A percentile compares a stretch with the other conserved stretches of the same genome.
Conservation (phyloP, 1,140 invertebrate species). For the Dendroctonus valens region DNA sequence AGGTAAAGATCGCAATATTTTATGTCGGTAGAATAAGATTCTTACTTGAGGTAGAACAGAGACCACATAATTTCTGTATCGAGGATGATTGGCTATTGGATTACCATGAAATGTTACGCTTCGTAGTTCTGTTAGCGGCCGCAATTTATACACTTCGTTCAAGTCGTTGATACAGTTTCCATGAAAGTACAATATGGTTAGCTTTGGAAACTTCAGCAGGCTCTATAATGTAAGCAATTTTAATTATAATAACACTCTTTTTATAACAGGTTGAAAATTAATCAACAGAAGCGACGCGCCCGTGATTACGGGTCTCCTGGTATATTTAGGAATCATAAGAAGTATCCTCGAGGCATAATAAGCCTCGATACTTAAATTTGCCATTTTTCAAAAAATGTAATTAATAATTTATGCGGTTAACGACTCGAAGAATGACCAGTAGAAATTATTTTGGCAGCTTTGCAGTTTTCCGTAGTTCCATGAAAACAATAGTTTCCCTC, state of each 20-base stretch:
- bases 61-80: conserved; percentile 53
- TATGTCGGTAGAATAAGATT: background rate
- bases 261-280: background rate
- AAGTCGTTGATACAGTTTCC: conserved; percentile 55
- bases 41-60: conserved; percentile 53
- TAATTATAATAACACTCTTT: background rate
- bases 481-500: no score
- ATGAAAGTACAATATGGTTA: conserved; percentile 54
- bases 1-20: background rate
- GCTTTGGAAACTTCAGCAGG: conserved; percentile 45
- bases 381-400: no score
- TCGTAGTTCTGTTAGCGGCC: conserved; percentile 49
- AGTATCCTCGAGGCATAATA: background rate
- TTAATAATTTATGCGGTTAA: no score
- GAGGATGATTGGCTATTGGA: conserved; percentile 52
- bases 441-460: no score
- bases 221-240: conserved; percentile 25
- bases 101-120: conserved; percentile 58
- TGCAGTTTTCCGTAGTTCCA: no score
- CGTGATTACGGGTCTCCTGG: no score
- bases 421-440: no score
- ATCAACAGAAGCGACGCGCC: background rate
- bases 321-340: background rate
- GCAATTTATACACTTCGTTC: conserved; percentile 50
- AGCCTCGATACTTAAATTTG: no score